Base-by-base conservation (phyloP, 2,888 invertebrate species). In the Nephrocerus scutellatus region DNA sequence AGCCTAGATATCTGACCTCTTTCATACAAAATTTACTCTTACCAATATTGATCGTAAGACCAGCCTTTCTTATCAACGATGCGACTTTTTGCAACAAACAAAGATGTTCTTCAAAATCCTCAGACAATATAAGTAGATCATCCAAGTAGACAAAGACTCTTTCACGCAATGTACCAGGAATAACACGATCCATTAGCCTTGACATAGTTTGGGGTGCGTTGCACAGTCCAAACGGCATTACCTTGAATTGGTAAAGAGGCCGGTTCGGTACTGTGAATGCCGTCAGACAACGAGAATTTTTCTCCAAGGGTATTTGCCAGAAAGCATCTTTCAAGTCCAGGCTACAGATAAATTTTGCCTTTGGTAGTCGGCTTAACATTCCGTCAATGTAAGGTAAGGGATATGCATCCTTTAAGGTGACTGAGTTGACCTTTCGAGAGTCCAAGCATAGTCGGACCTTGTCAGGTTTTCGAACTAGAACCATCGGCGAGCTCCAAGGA, bases 401-500 rank as follows among this genome's bases (percentile, higher is more conserved):
- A 30, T 48, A 48, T 5, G 46, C 41, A 25, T 50, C 47, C n/a
- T 41, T 40, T 7, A 28, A 21, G 9, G 59, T 56, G 0, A 57
- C 53, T 1, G 31, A 22, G 23, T 62, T 62, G 0, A 61, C 37
- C 33, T 54, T 51, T 5, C 59, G n/a, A n/a, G 49, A 55, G 25
- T 60, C 58, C 2, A 61, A 36, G 24, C 57, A 57, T 5, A 59
- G 48, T 1, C 55, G 31, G 16, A 47, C 50, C 13, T 47, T 50
- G 0, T 52, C 51, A 5, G 46, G 41, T 32, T 57, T 58, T 3
- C 41, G 35, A 1, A 56, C 52, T 32, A 59, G 46, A 0, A 57
- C 51, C 2, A 58, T 49, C 2, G 59, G 56, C 2, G 52, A 55
- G 5, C 52, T 50, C 59, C 59, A 59, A 1, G 51, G 39, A 19